Percentiles rank a stretch among this genome's conserved stretches.
Evolutionary conservation across 2,797 vertebrate species (phyloP).

Genomic region (Malacoctenus gilli): DNA sequence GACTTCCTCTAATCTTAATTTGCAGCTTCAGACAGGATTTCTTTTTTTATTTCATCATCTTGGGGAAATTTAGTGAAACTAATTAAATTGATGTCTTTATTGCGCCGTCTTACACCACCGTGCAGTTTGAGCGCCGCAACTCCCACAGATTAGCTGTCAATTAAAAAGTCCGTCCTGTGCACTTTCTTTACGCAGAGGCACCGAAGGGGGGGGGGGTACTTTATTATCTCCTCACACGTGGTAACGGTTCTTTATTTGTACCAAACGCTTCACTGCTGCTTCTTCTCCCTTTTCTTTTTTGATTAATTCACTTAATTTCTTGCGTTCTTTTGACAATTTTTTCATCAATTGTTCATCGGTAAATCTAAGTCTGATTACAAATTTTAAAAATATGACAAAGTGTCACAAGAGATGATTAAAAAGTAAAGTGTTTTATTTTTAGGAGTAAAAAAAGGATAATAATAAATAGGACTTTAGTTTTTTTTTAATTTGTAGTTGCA

Average conservation of each 20-base stretch:
- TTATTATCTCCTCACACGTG: not conserved
- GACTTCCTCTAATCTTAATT: not conserved
- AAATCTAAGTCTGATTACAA: too few species aligned
- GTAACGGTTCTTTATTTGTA: not conserved
- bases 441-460: too few species aligned
- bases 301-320: too few species aligned
- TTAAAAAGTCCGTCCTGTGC: not conserved
- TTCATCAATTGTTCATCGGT: too few species aligned
- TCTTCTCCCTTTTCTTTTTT: too few species aligned
- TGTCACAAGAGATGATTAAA: too few species aligned
- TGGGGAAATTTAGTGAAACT: not conserved
- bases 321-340: too few species aligned
- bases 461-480: too few species aligned
- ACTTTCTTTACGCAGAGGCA: not conserved
- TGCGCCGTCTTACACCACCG: not conserved
- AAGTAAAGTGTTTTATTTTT: too few species aligned
- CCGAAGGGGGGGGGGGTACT: not conserved
- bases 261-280: not conserved
- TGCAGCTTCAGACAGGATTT: not conserved
- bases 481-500: too few species aligned
- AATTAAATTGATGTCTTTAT: not conserved
- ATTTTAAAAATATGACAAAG: too few species aligned
- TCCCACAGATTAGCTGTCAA: slow-evolving; percentile 2
- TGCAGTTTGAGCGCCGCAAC: not conserved
- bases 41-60: not conserved